Conservation (phyloP, 2,888 invertebrate species). For the Clepsis dumicolana region DNA sequence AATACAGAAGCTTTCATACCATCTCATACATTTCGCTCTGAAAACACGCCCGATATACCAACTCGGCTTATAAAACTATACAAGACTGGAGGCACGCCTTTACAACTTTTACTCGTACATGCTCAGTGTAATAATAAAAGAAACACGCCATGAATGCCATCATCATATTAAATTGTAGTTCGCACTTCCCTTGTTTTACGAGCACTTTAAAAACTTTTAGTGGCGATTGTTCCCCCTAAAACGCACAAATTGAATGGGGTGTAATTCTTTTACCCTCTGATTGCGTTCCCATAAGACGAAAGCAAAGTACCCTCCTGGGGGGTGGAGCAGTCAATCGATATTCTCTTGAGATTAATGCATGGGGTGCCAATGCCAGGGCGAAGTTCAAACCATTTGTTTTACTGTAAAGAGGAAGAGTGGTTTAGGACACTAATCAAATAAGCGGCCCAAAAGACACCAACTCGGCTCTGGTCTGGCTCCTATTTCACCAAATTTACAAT, state of each 20-base stretch:
- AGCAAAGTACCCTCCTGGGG: too few relatives aligned
- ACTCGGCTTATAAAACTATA: too few relatives aligned
- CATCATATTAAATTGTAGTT: constrained; percentile 37
- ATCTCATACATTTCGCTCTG: too few relatives aligned
- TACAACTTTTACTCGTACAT: background rate
- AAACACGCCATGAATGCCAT: constrained; percentile 17
- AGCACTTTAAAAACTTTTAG: constrained; percentile 38
- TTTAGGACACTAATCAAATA: too few relatives aligned
- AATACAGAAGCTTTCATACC: too few relatives aligned
- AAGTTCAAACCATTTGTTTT: background rate
- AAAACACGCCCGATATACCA: too few relatives aligned
- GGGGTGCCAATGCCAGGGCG: background rate
- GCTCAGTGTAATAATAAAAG: constrained; percentile 1
- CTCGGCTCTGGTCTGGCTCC: too few relatives aligned
- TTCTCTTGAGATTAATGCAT: constrained; percentile 18
- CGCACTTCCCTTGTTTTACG: constrained; percentile 37
- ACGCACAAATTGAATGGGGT: constrained; percentile 38
- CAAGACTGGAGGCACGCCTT: too few relatives aligned
- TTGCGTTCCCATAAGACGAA: constrained; percentile 15
- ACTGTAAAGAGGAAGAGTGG: too few relatives aligned
- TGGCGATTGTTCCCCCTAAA: constrained; percentile 28
- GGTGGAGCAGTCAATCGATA: constrained; percentile 35
- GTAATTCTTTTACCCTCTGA: constrained; percentile 36
- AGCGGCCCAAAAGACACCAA: too few relatives aligned
- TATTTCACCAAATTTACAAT: too few relatives aligned